phyloP scores from a whole-genome alignment of 1,140 invertebrate genomes.

The Cydia fagiglandana region DNA sequence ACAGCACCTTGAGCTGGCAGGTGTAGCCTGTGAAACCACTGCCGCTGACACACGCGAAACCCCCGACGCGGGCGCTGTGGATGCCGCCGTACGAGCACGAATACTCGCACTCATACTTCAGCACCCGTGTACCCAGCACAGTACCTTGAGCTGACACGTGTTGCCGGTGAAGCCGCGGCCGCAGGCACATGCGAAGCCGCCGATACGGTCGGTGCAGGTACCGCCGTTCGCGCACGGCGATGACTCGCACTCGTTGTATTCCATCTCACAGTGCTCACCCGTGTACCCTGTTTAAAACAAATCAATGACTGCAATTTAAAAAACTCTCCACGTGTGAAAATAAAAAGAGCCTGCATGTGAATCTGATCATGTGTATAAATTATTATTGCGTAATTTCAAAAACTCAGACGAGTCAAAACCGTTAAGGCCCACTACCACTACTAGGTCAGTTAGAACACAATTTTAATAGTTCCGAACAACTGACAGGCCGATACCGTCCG shows the following conservation, averaged over 20 bases:
- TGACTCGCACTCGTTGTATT: slow-evolving; percentile 93
- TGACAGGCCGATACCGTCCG: too few relatives aligned
- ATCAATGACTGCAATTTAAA: background rate
- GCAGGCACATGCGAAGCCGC: slow-evolving; percentile 89
- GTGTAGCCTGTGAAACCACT: slow-evolving; percentile 88
- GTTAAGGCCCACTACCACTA: too few relatives aligned
- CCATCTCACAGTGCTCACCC: slow-evolving; percentile 87
- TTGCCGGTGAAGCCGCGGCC: slow-evolving; percentile 88
- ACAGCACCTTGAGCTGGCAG: slow-evolving; percentile 83
- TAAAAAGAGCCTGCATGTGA: too few relatives aligned
- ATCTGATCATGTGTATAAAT: too few relatives aligned
- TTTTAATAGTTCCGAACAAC: too few relatives aligned
- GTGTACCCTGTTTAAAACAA: slow-evolving; percentile 81
- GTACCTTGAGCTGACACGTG: slow-evolving; percentile 84
- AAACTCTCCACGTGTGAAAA: too few relatives aligned
- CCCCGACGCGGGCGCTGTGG: slow-evolving; percentile 87
- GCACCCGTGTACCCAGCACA: too few relatives aligned
- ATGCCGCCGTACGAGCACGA: slow-evolving; percentile 89
- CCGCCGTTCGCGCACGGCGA: slow-evolving; percentile 92
- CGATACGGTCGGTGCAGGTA: slow-evolving; percentile 87
- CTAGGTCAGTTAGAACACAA: too few relatives aligned
- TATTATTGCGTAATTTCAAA: too few relatives aligned
- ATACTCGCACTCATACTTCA: slow-evolving; percentile 88
- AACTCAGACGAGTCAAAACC: too few relatives aligned
- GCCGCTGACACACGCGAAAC: slow-evolving; percentile 89